Conservation (phyloP, 2,113 vertebrate species). For the Coptodon bakossiorum region DNA sequence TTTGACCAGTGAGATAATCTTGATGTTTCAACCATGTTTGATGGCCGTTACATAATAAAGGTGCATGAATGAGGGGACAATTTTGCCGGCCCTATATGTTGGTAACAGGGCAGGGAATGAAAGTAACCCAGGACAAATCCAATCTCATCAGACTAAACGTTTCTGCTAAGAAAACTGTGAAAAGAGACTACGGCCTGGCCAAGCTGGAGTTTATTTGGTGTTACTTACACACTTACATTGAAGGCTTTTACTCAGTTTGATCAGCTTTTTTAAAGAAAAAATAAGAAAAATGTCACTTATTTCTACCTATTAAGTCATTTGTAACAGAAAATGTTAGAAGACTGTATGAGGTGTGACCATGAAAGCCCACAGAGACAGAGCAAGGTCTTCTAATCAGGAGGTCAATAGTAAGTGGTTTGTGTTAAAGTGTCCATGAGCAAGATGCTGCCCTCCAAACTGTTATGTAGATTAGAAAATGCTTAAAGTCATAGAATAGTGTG, state of each 20-base stretch:
- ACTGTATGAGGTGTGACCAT: neutral
- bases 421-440: neutral
- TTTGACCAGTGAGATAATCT: neutral
- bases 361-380: neutral
- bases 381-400: neutral
- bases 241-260: neutral
- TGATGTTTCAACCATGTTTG: neutral
- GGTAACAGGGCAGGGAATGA: neutral
- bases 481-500: neutral
- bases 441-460: neutral
- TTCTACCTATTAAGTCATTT: neutral
- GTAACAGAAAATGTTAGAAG: neutral
- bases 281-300: neutral
- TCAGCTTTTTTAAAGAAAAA: neutral
- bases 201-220: neutral
- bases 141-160: neutral
- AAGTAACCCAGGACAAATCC: neutral
- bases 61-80: neutral
- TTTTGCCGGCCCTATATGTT: neutral
- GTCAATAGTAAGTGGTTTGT: neutral
- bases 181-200: no score
- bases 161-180: neutral
- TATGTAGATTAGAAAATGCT: neutral
- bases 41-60: neutral
- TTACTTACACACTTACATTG: neutral